These are phyloP conservation scores for Pangasius larnaudii DNA, from an alignment of 2,797 vertebrate genomes.

Conservation along the genomic window DNA sequence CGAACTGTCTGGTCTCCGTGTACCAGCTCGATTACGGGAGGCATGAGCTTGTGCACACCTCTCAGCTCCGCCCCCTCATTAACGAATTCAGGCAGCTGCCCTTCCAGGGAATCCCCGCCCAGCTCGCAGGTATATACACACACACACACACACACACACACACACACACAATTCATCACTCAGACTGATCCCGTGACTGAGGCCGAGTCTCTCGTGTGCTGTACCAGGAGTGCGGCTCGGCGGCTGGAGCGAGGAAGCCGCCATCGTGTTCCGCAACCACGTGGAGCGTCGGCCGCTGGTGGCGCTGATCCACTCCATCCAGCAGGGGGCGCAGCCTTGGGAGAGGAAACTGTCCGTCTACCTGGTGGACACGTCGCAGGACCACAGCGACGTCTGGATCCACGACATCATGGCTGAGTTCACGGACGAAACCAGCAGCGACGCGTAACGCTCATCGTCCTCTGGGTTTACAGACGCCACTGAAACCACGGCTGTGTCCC, in stretches of 20 bases:
- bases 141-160: background rate
- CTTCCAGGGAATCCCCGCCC: slow-evolving; percentile 89
- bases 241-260: slow-evolving; percentile 90
- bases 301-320: slow-evolving; percentile 83
- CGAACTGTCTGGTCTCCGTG: slow-evolving; percentile 86
- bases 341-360: slow-evolving; percentile 82
- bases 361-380: slow-evolving; percentile 87
- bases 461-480: background rate
- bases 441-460: slow-evolving; percentile 38
- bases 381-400: slow-evolving; percentile 89
- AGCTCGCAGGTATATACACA: slow-evolving; percentile 82
- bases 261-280: slow-evolving; percentile 90
- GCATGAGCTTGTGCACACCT: slow-evolving; percentile 82
- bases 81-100: slow-evolving; percentile 87
- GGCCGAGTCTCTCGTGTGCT: background rate
- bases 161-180: background rate
- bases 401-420: slow-evolving; percentile 88
- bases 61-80: slow-evolving; percentile 80
- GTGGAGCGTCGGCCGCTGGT: slow-evolving; percentile 90
- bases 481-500: background rate
- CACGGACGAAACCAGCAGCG: slow-evolving; percentile 60
- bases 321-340: slow-evolving; percentile 76
- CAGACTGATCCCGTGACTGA: background rate
- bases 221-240: slow-evolving; percentile 76
- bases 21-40: slow-evolving; percentile 92